These are phyloP conservation scores for Aphelenchoides fujianensis DNA, from an alignment of 1,140 invertebrate genomes.

Conservation along the genomic window DNA sequence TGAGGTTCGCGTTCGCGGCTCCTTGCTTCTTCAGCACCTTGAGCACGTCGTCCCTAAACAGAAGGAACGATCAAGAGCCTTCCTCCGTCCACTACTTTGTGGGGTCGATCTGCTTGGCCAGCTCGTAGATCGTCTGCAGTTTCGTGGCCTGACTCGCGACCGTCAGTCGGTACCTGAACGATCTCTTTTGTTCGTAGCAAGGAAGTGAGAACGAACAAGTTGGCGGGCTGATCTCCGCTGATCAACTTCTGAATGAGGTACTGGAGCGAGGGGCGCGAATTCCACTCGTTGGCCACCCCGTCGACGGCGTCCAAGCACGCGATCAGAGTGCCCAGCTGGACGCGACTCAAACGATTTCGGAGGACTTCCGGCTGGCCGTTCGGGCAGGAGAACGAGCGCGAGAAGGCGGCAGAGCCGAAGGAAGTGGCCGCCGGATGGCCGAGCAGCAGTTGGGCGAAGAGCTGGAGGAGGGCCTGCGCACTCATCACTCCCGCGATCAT, in stretches of 20 bases:
- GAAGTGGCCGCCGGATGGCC: not conserved
- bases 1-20: not conserved
- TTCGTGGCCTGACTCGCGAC: conserved; percentile 17
- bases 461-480: conserved; percentile 9
- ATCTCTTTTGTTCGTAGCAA: too few relatives aligned
- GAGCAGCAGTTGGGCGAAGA: conserved; percentile 3
- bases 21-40: conserved; percentile 20
- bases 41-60: conserved; percentile 13
- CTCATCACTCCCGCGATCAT: conserved; percentile 11
- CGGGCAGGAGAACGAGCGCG: not conserved
- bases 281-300: conserved; percentile 27
- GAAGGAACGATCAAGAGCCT: not conserved
- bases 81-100: conserved; percentile 8
- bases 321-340: conserved; percentile 10
- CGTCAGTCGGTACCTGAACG: not conserved
- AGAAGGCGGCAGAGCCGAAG: too few relatives aligned
- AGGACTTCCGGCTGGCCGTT: not conserved
- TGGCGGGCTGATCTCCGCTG: conserved; percentile 8
- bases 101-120: conserved; percentile 11
- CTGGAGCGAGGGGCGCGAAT: conserved; percentile 28
- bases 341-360: not conserved
- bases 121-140: conserved; percentile 8
- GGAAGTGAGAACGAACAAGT: too few relatives aligned
- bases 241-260: conserved; percentile 29
- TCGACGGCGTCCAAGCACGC: conserved; percentile 25